These are phyloP conservation scores for Laothoe populi DNA, from an alignment of 2,888 invertebrate genomes.

Conservation along the genomic window DNA sequence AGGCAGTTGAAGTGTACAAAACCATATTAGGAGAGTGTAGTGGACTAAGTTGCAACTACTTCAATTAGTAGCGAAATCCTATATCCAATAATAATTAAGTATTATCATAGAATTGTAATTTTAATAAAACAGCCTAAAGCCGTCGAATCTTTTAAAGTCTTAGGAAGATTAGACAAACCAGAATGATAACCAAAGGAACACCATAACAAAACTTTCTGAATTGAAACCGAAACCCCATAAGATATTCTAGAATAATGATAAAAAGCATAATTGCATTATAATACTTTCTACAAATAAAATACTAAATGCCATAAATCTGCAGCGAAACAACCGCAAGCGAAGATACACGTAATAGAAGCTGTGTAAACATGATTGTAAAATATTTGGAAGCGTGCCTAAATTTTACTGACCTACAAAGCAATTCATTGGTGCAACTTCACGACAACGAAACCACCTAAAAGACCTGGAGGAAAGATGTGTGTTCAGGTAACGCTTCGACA, in stretches of 20 bases:
- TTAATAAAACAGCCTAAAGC: too few relatives aligned
- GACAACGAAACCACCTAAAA: constrained; percentile 76
- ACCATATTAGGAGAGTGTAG: too few relatives aligned
- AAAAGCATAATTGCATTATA: background rate
- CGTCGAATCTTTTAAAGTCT: too few relatives aligned
- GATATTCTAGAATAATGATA: background rate
- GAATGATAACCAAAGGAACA: background rate
- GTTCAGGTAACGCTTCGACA: constrained; percentile 31
- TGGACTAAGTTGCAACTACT: too few relatives aligned
- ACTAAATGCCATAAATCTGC: background rate
- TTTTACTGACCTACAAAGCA: constrained; percentile 81
- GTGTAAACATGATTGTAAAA: constrained; percentile 40
- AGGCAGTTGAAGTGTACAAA: too few relatives aligned
- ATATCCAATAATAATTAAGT: too few relatives aligned
- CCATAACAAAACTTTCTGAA: background rate
- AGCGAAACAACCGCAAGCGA: constrained; percentile 38
- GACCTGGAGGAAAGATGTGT: constrained; percentile 75
- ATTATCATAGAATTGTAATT: too few relatives aligned
- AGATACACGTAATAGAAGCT: constrained; percentile 38
- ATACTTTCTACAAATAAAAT: constrained; percentile 11
- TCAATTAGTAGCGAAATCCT: too few relatives aligned
- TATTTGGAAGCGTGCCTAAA: constrained; percentile 65
- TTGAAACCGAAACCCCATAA: background rate
- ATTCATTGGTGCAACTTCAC: constrained; percentile 78
- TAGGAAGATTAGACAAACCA: too few relatives aligned